Evolutionary conservation across 2,888 invertebrate genomes (phyloP).

Genomic region (Agrochola litura): DNA sequence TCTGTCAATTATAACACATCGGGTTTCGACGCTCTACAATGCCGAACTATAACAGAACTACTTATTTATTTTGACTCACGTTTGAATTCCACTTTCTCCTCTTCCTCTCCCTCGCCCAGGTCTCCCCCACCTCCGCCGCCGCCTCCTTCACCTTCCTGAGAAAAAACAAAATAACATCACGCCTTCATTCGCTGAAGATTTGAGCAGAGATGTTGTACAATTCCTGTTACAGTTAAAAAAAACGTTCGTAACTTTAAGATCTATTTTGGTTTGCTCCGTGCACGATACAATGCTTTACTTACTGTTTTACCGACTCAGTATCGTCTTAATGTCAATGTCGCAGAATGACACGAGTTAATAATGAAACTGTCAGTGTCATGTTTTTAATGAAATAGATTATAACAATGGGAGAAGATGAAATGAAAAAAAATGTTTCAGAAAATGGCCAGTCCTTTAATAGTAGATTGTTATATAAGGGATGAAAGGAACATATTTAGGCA

Average conservation of each 20-base stretch:
- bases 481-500: too few relatives aligned
- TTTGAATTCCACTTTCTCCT: constrained; percentile 70
- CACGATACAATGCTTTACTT: not conserved
- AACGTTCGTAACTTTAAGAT: not conserved
- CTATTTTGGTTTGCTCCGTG: not conserved
- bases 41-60: not conserved
- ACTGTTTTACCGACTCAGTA: not conserved
- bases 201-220: constrained; percentile 1
- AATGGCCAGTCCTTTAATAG: too few relatives aligned
- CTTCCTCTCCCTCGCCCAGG: constrained; percentile 74
- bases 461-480: too few relatives aligned
- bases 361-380: too few relatives aligned
- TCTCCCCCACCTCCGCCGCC: constrained; percentile 64
- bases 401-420: too few relatives aligned
- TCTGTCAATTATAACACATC: too few relatives aligned
- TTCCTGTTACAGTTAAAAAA: not conserved
- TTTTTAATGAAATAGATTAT: too few relatives aligned
- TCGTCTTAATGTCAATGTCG: not conserved
- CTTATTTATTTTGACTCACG: constrained; percentile 37
- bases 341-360: too few relatives aligned
- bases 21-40: too few relatives aligned
- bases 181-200: not conserved
- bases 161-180: not conserved
- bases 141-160: constrained; percentile 82
- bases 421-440: too few relatives aligned